Percentiles rank a stretch among this genome's conserved stretches.
Conservation (phyloP, 2,797 vertebrate species). For the Schizopygopsis pylzovi region DNA sequence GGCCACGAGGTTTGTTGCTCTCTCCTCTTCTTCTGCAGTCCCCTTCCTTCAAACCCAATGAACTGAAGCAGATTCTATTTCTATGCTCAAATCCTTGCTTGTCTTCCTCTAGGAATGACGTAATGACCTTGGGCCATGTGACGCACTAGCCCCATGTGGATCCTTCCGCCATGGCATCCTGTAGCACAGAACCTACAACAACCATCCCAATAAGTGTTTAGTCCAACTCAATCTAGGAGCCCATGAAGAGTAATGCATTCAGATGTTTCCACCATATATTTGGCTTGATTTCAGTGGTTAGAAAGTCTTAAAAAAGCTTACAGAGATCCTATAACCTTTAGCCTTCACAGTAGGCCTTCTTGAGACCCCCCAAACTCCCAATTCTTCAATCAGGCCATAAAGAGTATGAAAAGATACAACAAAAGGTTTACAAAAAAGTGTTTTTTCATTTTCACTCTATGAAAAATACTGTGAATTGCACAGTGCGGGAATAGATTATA, state of each 20-base stretch:
- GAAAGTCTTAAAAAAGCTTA: background rate
- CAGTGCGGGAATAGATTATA: background rate
- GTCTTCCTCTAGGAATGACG: conserved; percentile 60
- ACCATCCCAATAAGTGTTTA: conserved; percentile 1
- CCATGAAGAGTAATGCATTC: background rate
- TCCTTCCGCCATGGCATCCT: conserved; percentile 69
- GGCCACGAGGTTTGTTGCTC: background rate
- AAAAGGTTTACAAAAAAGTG: background rate
- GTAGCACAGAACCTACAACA: conserved; percentile 50
- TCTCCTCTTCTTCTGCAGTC: conserved; percentile 7
- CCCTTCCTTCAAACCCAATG: conserved; percentile 41
- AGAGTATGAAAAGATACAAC: background rate
- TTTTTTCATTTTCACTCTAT: background rate
- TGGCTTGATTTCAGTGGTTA: background rate
- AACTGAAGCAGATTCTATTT: conserved; percentile 57
- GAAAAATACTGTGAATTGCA: background rate
- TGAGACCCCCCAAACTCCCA: background rate
- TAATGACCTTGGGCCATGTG: conserved; percentile 69
- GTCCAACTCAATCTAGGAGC: background rate
- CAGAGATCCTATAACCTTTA: background rate
- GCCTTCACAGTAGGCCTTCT: background rate
- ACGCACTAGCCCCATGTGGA: conserved; percentile 56
- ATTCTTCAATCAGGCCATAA: background rate
- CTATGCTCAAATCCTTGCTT: conserved; percentile 7
- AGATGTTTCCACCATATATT: background rate